These are phyloP conservation scores for Gandaritis pyraliata DNA, from an alignment of 2,888 invertebrate species.

Conservation along the genomic window DNA sequence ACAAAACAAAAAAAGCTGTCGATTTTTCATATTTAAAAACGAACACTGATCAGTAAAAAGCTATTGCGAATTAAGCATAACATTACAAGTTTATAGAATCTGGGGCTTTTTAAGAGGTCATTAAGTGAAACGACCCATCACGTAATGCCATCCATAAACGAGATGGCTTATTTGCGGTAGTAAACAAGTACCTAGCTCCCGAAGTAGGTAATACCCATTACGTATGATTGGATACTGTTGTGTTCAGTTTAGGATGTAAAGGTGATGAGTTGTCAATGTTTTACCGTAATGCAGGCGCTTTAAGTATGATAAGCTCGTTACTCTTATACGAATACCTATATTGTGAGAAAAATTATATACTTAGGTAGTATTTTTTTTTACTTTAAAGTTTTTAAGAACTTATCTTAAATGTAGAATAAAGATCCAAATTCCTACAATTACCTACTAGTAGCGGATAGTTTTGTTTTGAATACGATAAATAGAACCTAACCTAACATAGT, in stretches of 20 bases:
- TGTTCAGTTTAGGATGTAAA: constrained; percentile 9
- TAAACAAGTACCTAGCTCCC: constrained; percentile 22
- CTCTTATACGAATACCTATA: no score
- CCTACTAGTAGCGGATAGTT: no score
- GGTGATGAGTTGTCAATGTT: constrained; percentile 18
- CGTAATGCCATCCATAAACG: constrained; percentile 37
- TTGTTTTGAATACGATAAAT: no score
- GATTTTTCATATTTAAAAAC: constrained; percentile 4
- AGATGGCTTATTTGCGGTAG: constrained; percentile 39
- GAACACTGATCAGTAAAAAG: constrained; percentile 23
- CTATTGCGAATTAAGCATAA: constrained; percentile 14
- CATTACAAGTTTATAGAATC: constrained; percentile 15
- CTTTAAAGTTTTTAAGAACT: no score
- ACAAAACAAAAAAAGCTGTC: no score
- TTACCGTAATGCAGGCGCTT: constrained; percentile 1
- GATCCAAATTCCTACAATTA: no score
- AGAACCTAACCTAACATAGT: no score
- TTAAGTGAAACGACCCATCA: constrained; percentile 40
- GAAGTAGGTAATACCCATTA: constrained; percentile 22
- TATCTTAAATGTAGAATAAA: no score
- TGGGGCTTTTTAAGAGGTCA: constrained; percentile 39
- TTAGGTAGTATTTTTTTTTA: no score
- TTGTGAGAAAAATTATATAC: no score
- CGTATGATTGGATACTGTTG: neutral
- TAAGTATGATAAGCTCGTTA: constrained; percentile 8